phyloP scores from a whole-genome alignment of 2,113 vertebrate genomes.

The Oreotrochilus melanogaster region DNA sequence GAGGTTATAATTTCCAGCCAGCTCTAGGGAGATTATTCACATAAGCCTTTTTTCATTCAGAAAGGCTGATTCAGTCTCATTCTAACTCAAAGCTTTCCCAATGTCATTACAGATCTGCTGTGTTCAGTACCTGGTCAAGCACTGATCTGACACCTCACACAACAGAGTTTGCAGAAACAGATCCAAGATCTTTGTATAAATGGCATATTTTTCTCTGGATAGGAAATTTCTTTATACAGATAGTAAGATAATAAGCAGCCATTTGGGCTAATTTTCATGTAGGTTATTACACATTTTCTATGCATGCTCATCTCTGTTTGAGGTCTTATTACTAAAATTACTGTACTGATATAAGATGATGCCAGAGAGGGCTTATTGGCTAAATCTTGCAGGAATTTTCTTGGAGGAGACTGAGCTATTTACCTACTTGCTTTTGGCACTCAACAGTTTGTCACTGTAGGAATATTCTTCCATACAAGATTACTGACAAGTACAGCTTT shows the following conservation, averaged over 20 bases:
- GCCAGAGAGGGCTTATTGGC: neutral
- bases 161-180: neutral
- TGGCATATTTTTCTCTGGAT: neutral
- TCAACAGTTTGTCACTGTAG: neutral
- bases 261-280: neutral
- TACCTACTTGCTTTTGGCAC: neutral
- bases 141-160: neutral
- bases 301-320: neutral
- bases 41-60: neutral
- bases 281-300: neutral
- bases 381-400: neutral
- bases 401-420: neutral
- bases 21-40: neutral
- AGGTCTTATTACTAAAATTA: neutral
- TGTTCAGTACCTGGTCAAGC: neutral
- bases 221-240: neutral
- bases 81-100: neutral
- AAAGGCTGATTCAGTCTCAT: neutral
- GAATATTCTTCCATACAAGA: neutral
- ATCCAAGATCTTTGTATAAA: neutral
- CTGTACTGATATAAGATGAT: neutral
- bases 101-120: neutral
- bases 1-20: neutral
- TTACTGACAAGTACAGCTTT: neutral
- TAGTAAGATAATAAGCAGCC: neutral